These are phyloP conservation scores for Pteronura brasiliensis DNA, from an alignment of 2,113 vertebrate genomes.

Conservation along the genomic window DNA sequence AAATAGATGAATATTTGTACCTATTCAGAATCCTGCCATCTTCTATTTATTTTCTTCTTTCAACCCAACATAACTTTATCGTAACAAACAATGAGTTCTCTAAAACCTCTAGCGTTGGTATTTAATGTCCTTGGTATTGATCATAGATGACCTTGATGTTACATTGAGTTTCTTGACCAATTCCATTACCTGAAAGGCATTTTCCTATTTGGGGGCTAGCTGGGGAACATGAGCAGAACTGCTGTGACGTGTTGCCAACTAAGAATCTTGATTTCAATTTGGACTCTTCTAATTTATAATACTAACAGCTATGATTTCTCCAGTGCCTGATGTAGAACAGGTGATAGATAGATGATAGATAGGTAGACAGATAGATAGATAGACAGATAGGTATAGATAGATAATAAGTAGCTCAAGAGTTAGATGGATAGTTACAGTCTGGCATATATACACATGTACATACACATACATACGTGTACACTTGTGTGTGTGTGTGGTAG, in stretches of 20 bases:
- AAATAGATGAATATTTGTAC: not conserved
- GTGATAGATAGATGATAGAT: not conserved
- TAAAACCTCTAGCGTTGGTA: not conserved
- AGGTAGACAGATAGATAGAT: not conserved
- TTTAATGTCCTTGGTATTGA: not conserved
- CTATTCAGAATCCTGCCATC: not conserved
- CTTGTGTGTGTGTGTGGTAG: not conserved
- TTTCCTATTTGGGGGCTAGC: not conserved
- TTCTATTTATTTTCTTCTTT: not conserved
- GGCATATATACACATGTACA: not conserved
- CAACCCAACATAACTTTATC: not conserved
- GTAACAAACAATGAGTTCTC: not conserved
- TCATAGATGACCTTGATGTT: not conserved
- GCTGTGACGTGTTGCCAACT: not conserved
- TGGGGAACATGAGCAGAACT: not conserved
- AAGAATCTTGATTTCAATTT: not conserved
- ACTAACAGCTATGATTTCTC: not conserved
- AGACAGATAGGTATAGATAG: not conserved
- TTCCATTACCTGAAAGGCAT: not conserved
- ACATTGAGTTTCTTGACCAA: not conserved
- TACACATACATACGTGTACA: not conserved
- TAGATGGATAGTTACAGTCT: not conserved
- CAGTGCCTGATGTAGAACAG: not conserved
- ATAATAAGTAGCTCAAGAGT: not conserved
- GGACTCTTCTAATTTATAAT: not conserved